These are phyloP conservation scores for Paramormyrops kingsleyae DNA, from an alignment of 2,113 vertebrate genomes.

Conservation along the genomic window DNA sequence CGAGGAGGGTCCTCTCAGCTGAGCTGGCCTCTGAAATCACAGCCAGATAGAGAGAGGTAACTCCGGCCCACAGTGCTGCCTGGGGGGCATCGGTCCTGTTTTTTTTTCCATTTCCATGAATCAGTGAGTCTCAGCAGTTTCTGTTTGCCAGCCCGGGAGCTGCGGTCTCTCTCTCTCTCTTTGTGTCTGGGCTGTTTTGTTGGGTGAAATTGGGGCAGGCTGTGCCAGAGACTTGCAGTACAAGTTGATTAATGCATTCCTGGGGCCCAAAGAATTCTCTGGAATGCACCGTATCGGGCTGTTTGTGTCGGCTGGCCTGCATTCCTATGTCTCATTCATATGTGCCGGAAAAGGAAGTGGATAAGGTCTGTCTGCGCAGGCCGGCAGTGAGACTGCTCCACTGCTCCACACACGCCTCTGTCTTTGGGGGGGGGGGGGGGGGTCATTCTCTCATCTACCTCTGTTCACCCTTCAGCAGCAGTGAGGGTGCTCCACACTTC, in stretches of 20 bases:
- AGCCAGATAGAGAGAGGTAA: neutral
- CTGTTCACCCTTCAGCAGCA: neutral
- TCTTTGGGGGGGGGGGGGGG: neutral
- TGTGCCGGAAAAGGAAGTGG: constrained; percentile 43
- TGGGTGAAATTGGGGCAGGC: constrained; percentile 6
- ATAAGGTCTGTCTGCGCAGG: constrained; percentile 38
- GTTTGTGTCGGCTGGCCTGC: constrained; percentile 39
- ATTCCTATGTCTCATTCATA: constrained; percentile 35
- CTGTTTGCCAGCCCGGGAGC: neutral
- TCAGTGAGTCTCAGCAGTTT: neutral
- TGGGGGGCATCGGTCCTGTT: neutral
- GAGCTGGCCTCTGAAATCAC: neutral
- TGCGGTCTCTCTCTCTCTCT: neutral
- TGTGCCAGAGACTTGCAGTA: constrained; percentile 23
- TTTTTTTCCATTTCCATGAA: neutral
- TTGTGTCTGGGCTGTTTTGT: neutral
- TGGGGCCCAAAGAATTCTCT: constrained; percentile 35
- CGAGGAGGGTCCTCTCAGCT: neutral
- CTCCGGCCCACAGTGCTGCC: neutral
- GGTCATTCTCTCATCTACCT: no score
- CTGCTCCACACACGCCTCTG: neutral
- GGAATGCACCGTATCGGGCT: constrained; percentile 20
- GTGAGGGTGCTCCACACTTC: neutral
- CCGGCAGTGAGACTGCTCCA: neutral
- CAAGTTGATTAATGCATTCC: constrained; percentile 29